Evolutionary conservation across 2,797 vertebrate genomes (phyloP), one percentile per base, ranked within the genome.

Genomic region (Rousettus madagascariensis): DNA sequence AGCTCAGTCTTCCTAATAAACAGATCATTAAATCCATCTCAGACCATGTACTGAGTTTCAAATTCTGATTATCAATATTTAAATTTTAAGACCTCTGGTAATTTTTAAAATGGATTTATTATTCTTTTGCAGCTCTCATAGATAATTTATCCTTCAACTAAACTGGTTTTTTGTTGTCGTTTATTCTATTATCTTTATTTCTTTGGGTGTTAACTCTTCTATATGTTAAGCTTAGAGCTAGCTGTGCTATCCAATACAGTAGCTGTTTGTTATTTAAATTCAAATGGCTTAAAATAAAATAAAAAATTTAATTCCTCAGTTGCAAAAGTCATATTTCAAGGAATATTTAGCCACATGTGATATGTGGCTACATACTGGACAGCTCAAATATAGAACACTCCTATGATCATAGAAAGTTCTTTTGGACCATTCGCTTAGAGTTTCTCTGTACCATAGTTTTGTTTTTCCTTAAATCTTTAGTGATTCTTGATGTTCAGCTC

Each of bases 31-130:
- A 80, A n/a, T 74, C 72, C n/a, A 92, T 36, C 65, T 92, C 22
- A 53, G 46, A 59, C 61, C 75, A 68, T 74, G 49, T 95, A 71
- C 63, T 65, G 43, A 85, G 36, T 90, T 93, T 94, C 75, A 92
- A 83, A 94, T 71, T 91, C 79, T 71, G n/a, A 41, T 41, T 6
- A 72, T 55, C 41, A 82, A 8, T 46, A 63, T 96, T 90, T 43
- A 68, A 85, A 69, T 90, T 79, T 94, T 91, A n/a, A 66, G 41
- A 65, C 24, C n/a, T 55, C 80, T 53, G 9, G 33, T 30, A 43
- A 33, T 80, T 86, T 94, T 86, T 80, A 2, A 79, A 87, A 80
- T 86, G 15, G 43, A 46, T 20, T 61, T 93, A 79, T 82, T 86
- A 68, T 91, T 38, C 69, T 79, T 74, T 90, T 84, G 33, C 9